A percentile compares a stretch with the other conserved stretches of the same genome.
Evolutionary conservation across 2,113 vertebrate genomes (phyloP).

Genomic region (Lepus americanus): DNA sequence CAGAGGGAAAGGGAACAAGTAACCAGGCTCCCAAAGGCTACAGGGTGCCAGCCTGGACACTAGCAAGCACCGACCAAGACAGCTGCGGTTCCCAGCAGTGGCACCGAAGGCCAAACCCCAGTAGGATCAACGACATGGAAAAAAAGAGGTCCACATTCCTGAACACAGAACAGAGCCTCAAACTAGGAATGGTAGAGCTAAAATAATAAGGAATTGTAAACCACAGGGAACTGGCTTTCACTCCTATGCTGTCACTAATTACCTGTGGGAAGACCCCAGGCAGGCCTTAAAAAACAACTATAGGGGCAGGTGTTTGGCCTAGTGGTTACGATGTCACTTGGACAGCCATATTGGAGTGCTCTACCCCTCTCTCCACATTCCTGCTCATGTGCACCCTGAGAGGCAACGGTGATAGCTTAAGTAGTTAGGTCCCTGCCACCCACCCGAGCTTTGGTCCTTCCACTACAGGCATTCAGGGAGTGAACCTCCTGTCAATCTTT

Average conservation of each 20-base stretch:
- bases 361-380: no score
- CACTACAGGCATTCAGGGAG: no score
- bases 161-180: not conserved
- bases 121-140: not conserved
- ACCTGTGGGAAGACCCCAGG: not conserved
- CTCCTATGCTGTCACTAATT: not conserved
- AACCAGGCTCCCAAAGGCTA: not conserved
- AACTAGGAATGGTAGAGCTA: not conserved
- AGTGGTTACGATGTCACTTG: no score
- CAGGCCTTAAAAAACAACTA: not conserved
- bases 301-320: no score
- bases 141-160: not conserved
- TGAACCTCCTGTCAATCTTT: no score
- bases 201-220: not conserved
- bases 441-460: no score
- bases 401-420: no score
- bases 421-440: no score
- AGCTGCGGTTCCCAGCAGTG: not conserved
- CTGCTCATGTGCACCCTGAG: no score
- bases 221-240: not conserved
- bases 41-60: not conserved
- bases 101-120: not conserved
- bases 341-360: no score
- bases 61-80: not conserved
- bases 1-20: not conserved